Conservation (phyloP, 2,797 vertebrate species). For the Sarcoramphus papa region DNA sequence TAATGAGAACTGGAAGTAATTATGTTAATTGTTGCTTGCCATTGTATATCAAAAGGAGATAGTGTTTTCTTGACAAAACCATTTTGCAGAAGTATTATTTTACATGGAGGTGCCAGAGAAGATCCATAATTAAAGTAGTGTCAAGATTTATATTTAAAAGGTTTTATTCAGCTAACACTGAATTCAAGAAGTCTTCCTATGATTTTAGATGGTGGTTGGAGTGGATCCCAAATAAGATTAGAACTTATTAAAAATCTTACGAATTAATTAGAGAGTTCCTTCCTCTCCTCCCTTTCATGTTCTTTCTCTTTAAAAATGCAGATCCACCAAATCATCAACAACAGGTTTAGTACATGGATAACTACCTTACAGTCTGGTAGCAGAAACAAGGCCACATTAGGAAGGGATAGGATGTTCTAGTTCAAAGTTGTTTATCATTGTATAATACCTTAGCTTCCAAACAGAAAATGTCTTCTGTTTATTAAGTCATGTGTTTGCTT, state of each 20-base stretch:
- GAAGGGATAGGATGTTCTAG: neutral
- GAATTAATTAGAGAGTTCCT: neutral
- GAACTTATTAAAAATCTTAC: neutral
- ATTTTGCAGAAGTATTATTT: neutral
- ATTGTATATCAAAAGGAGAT: neutral
- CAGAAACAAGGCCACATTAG: neutral
- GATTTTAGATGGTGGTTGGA: neutral
- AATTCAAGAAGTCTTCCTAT: neutral
- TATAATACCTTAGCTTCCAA: neutral
- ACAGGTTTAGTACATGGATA: neutral
- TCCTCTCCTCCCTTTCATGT: neutral
- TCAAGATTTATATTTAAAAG: neutral
- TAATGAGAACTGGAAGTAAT: conserved; percentile 29
- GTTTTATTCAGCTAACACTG: neutral
- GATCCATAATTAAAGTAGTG: neutral
- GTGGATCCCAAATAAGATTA: neutral
- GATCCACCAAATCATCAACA: neutral
- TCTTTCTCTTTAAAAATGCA: neutral
- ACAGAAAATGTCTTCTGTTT: neutral
- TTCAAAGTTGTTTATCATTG: neutral
- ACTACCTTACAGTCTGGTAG: neutral
- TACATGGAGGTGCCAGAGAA: neutral
- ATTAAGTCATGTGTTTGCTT: accelerated
- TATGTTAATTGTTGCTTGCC: conserved; percentile 16
- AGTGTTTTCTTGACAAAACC: neutral